Conservation (phyloP, 2,113 vertebrate genomes). For the Austrofundulus limnaeus region DNA sequence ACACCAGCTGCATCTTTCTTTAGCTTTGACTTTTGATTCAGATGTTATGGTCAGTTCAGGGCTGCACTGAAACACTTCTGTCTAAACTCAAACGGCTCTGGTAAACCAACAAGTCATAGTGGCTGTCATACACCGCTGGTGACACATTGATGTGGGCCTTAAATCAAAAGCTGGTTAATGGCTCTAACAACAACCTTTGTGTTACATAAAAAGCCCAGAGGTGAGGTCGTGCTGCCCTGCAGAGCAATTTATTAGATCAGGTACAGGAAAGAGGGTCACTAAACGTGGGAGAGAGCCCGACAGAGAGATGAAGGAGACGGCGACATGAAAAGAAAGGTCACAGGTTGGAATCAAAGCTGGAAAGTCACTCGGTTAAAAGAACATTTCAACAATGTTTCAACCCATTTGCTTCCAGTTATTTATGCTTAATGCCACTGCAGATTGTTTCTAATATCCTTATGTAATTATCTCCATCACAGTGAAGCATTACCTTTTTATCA, state of each 20-base stretch:
- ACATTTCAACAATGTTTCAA: too few species aligned
- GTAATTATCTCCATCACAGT: neutral
- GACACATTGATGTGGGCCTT: slow-evolving; percentile 4
- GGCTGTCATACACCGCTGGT: neutral
- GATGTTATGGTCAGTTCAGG: neutral
- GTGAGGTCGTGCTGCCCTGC: slow-evolving; percentile 14
- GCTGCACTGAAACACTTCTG: neutral
- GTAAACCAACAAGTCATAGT: neutral
- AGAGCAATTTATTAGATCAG: slow-evolving; percentile 28
- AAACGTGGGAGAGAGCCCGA: slow-evolving; percentile 23
- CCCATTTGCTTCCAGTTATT: neutral
- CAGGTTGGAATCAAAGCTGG: slow-evolving; percentile 15
- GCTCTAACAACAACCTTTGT: slow-evolving; percentile 19
- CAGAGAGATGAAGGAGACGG: slow-evolving; percentile 29
- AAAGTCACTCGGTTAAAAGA: slow-evolving; percentile 13
- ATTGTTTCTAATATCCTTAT: slow-evolving; percentile 3
- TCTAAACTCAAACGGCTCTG: neutral
- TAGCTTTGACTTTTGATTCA: neutral
- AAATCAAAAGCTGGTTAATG: slow-evolving; percentile 41
- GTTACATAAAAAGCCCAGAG: slow-evolving; percentile 39
- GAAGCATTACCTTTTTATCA: neutral
- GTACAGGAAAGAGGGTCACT: slow-evolving; percentile 4
- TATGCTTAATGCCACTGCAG: neutral
- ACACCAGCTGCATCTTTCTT: neutral
- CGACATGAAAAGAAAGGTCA: slow-evolving; percentile 45